Conservation (phyloP, 2,113 vertebrate species). For the Notechis scutatus region DNA sequence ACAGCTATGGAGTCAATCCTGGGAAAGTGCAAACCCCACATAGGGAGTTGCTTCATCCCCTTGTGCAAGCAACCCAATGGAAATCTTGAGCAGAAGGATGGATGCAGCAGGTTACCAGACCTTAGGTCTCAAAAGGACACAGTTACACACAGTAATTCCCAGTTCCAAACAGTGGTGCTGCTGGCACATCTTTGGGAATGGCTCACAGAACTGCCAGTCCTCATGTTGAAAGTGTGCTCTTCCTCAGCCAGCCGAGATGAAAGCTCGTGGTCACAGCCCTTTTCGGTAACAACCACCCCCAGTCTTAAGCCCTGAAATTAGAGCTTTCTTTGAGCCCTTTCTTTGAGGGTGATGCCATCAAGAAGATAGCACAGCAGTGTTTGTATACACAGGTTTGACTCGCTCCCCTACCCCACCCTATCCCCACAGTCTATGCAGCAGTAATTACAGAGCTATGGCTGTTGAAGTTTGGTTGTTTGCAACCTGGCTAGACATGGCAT, state of each 20-base stretch:
- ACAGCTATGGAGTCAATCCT: neutral
- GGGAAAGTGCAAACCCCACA: neutral
- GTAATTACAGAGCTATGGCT: slow-evolving; percentile 29
- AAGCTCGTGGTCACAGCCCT: slow-evolving; percentile 24
- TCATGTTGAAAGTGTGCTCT: neutral
- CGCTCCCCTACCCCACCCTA: neutral
- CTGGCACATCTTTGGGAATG: neutral
- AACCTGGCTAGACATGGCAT: slow-evolving; percentile 27
- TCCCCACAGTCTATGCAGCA: slow-evolving; percentile 11
- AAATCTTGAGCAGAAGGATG: neutral
- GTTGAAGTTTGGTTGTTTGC: slow-evolving; percentile 19
- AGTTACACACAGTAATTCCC: neutral
- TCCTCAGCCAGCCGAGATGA: slow-evolving; percentile 17
- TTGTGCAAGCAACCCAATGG: neutral
- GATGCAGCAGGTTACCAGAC: neutral
- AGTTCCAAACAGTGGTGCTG: neutral
- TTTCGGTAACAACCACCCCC: slow-evolving; percentile 23
- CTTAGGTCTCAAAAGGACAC: neutral
- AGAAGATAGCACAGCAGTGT: slow-evolving; percentile 28
- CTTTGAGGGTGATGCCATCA: slow-evolving; percentile 8
- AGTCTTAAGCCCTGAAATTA: slow-evolving; percentile 32
- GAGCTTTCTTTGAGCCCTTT: slow-evolving; percentile 26
- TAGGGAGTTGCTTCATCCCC: neutral
- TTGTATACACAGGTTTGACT: slow-evolving; percentile 24
- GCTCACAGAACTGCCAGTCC: neutral